Evolutionary conservation across 2,797 vertebrate genomes (phyloP).

Genomic region (Salmo trutta): DNA sequence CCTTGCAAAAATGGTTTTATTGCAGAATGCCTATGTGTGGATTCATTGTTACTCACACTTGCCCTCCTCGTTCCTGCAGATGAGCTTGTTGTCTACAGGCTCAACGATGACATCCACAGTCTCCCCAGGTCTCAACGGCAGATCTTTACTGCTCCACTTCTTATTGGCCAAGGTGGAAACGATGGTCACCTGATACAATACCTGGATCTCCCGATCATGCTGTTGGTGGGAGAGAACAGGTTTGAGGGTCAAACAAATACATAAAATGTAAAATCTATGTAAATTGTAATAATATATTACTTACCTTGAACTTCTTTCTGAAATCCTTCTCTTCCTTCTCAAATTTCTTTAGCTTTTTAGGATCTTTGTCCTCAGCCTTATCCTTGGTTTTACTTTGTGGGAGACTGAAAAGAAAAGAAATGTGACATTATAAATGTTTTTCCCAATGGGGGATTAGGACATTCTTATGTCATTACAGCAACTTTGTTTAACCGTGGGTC

Average conservation of each 20-base stretch:
- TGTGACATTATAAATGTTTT: not conserved
- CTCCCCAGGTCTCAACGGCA: constrained; percentile 84
- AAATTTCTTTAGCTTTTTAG: constrained; percentile 83
- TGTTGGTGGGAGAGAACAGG: constrained; percentile 47
- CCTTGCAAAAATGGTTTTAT: not conserved
- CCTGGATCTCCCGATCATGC: constrained; percentile 89
- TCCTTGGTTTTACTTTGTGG: constrained; percentile 53
- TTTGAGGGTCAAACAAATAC: not conserved
- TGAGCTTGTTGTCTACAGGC: constrained; percentile 80
- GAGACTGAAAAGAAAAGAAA: constrained; percentile 47
- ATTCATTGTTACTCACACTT: constrained; percentile 82
- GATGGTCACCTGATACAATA: constrained; percentile 81
- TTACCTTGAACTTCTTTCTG: constrained; percentile 93
- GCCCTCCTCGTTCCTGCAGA: constrained; percentile 91
- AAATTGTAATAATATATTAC: too few species aligned
- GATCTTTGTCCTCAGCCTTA: constrained; percentile 74
- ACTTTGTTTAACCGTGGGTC: not conserved
- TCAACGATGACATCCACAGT: constrained; percentile 83
- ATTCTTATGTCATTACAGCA: not conserved
- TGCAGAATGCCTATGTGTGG: constrained; percentile 19
- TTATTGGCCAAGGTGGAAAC: constrained; percentile 67
- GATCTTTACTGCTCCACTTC: constrained; percentile 83
- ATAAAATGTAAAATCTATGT: not conserved
- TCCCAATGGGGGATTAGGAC: not conserved
- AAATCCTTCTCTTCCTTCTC: constrained; percentile 94